Conservation (phyloP, 2,888 invertebrate species). For the Ormyrus thymus region DNA sequence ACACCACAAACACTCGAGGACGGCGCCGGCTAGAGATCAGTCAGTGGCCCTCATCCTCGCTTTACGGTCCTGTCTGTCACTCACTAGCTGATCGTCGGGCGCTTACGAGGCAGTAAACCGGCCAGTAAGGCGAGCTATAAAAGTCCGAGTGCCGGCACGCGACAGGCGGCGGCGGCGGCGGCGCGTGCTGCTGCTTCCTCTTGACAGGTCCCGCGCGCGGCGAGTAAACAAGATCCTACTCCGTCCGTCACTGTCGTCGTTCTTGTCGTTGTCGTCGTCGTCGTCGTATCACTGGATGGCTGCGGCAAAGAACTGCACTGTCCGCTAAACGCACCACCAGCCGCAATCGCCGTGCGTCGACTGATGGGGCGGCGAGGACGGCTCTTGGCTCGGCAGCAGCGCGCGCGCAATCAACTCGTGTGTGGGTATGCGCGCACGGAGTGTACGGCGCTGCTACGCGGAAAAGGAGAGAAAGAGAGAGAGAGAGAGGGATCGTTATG, state of each 20-base stretch:
- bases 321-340: conserved; percentile 39
- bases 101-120: conserved; percentile 73
- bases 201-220: too few relatives aligned
- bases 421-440: conserved; percentile 63
- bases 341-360: conserved; percentile 57
- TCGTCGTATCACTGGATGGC: not conserved
- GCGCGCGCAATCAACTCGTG: conserved; percentile 34
- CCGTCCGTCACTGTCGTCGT: too few relatives aligned
- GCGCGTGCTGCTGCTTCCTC: too few relatives aligned
- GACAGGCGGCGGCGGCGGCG: conserved; percentile 56
- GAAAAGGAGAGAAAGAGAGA: not conserved
- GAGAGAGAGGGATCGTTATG: conserved; percentile 70
- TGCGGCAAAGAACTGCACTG: not conserved
- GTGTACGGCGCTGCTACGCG: not conserved
- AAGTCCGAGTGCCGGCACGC: conserved; percentile 69
- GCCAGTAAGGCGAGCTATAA: conserved; percentile 72
- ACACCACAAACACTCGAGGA: too few relatives aligned
- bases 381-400: too few relatives aligned
- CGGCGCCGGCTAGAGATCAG: too few relatives aligned
- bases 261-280: not conserved
- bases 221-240: too few relatives aligned
- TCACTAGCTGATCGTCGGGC: conserved; percentile 67
- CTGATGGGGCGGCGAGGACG: conserved; percentile 61
- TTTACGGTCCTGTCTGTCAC: conserved; percentile 19
- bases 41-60: conserved; percentile 6